Conservation (phyloP, 2,797 vertebrate species). For the Martes flavigula region DNA sequence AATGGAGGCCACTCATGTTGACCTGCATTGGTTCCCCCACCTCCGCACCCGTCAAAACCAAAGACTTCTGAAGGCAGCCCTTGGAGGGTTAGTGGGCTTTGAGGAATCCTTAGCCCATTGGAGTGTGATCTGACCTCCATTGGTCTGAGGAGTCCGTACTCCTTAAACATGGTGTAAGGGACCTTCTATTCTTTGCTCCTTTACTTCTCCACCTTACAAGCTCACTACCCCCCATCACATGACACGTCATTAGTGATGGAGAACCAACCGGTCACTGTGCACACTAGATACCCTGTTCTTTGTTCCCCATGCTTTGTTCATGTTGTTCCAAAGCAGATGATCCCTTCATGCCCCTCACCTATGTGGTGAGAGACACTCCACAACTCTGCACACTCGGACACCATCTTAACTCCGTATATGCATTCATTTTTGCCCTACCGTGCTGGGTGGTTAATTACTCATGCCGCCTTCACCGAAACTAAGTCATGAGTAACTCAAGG, state of each 20-base stretch:
- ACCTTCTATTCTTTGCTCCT: background rate
- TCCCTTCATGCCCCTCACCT: background rate
- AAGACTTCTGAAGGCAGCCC: background rate
- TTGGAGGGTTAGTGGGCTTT: accelerated
- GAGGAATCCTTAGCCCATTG: background rate
- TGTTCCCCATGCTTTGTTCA: background rate
- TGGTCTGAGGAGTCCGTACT: background rate
- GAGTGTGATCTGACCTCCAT: background rate
- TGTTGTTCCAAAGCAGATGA: background rate
- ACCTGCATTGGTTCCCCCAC: background rate
- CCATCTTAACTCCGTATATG: background rate
- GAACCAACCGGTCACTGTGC: background rate
- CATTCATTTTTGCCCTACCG: background rate
- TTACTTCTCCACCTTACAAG: background rate
- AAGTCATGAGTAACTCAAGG: background rate
- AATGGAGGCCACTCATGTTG: background rate
- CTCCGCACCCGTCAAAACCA: background rate
- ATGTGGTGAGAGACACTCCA: background rate
- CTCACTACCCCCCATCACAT: accelerated
- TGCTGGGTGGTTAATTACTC: background rate
- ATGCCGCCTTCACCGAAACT: background rate
- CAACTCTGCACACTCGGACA: background rate
- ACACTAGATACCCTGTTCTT: background rate
- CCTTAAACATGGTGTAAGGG: background rate
- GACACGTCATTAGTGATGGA: accelerated